A percentile compares a stretch with the other conserved stretches of the same genome.
These are phyloP conservation scores for Lasioglossum villosulum DNA, from an alignment of 2,888 invertebrate genomes.

Conservation along the genomic window DNA sequence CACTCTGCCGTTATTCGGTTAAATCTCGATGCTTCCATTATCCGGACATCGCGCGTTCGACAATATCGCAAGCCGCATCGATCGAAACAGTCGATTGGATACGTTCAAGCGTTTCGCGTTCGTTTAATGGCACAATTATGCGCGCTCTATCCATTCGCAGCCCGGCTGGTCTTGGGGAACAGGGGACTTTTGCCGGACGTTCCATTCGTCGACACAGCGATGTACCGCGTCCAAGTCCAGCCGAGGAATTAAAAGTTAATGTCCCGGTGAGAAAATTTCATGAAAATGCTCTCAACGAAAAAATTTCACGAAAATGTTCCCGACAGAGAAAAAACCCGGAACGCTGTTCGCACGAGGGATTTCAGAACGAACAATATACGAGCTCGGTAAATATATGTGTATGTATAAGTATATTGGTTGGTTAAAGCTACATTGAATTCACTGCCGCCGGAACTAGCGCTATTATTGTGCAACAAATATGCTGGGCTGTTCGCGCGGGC, in stretches of 20 bases:
- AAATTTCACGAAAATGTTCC: neutral
- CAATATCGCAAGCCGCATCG: neutral
- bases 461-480: neutral
- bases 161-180: neutral
- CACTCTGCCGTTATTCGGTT: neutral
- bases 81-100: neutral
- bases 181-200: neutral
- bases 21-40: neutral
- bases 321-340: neutral
- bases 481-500: neutral
- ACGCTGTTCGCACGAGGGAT: too few species aligned
- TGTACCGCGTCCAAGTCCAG: neutral
- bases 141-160: neutral
- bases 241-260: neutral
- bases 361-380: too few species aligned
- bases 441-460: neutral
- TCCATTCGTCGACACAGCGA: neutral
- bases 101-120: neutral
- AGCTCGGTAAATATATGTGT: neutral
- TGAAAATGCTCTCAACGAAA: neutral
- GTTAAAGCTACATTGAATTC: neutral
- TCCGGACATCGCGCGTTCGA: neutral
- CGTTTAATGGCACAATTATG: neutral
- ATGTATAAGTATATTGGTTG: too few species aligned
- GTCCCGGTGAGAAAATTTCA: neutral